Percentiles rank a stretch among this genome's conserved stretches.
Evolutionary conservation across 2,888 invertebrate genomes (phyloP).

Genomic region (Dinocampus coccinellae): DNA sequence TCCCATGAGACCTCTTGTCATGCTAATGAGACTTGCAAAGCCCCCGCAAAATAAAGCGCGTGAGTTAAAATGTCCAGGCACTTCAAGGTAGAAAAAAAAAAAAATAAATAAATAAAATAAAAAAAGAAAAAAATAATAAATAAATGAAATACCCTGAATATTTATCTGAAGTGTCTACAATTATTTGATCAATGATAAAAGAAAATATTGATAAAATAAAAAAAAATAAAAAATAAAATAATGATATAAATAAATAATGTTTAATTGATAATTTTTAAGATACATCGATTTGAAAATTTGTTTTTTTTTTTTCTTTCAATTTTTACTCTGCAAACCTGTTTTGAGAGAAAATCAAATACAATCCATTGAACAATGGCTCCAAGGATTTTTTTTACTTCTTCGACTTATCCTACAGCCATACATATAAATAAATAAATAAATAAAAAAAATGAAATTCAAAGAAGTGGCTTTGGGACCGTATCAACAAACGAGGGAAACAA

Average conservation of each 20-base stretch:
- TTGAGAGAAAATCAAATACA: slow-evolving; percentile 16
- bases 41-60: slow-evolving; percentile 22
- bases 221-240: background rate
- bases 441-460: slow-evolving; percentile 3
- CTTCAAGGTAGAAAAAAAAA: no score
- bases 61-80: slow-evolving; percentile 18
- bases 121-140: no score
- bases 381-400: slow-evolving; percentile 2
- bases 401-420: background rate
- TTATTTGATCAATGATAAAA: background rate
- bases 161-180: background rate
- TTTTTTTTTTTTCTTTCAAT: background rate
- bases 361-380: slow-evolving; percentile 23
- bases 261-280: background rate
- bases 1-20: slow-evolving; percentile 48
- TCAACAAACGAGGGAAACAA: slow-evolving; percentile 28
- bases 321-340: slow-evolving; percentile 20
- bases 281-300: no score
- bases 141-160: no score
- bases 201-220: background rate
- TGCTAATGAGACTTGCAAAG: slow-evolving; percentile 53
- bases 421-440: background rate
- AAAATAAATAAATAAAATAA: no score
- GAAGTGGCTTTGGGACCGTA: slow-evolving; percentile 23
- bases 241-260: background rate